Evolutionary conservation across 2,888 invertebrate genomes (phyloP), one percentile per base, ranked within the genome.

Genomic region (Idaea straminata): DNA sequence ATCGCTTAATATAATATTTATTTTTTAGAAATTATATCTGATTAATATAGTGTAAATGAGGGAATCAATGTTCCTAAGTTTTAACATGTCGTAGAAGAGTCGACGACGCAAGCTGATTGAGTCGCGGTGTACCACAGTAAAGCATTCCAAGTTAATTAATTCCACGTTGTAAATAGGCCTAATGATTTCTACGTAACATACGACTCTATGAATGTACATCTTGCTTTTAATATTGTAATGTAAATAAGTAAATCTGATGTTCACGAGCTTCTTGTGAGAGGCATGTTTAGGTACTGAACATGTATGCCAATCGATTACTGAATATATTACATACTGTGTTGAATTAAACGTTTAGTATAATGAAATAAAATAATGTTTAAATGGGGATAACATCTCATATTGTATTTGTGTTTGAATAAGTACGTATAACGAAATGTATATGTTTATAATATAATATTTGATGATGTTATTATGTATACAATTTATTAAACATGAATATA

Each of bases 391-490:
- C 89, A 91, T 92, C 92, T 92, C 92, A 87, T 91, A 92, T 92
- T 92, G 90, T 92, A 91, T 92, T 91, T 92, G 89, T 91, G 91
- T 91, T 90, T 91, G 85, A 85, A 87, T 89, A 89, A 90, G 91
- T 89, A 91, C 90, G 89, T 91, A 88, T 92, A 92, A 92, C 91
- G 90, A 90, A 91, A 92, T 91, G 91, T 91, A 91, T 92, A 92
- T 92, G 92, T 92, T 92, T 92, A 88, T 92, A 91, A 92, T 92
- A 91, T 91, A 92, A 91, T 91, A 91, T 91, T 92, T 91, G 91
- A 92, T 90, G 91, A 92, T 91, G 91, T 92, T 92, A 92, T 92
- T 92, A 92, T 92, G 91, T 92, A 92, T 92, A 92, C 92, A 92
- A 91, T 92, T 92, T 92, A 92, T 92, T 92, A 92, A 92, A 92